Evolutionary conservation across 2,888 invertebrate genomes (phyloP), one percentile per base, ranked within the genome.

Genomic region (Cosmorhoe ocellata): DNA sequence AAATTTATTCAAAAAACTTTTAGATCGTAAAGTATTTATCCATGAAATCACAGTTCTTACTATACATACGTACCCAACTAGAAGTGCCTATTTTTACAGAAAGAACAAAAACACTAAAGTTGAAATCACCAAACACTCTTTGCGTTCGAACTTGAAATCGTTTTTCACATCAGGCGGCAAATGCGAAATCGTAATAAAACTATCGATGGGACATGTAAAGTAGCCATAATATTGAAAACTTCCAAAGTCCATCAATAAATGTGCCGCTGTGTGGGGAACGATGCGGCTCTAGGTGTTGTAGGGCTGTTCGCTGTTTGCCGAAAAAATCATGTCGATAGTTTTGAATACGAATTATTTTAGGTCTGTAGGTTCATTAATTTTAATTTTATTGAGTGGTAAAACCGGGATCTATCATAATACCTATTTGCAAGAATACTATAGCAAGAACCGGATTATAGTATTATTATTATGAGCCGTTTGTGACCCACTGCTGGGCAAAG

Each of bases 181-280:
- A 90, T 90, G 89, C 80, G 83, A 89, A 88, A 86, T 88, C 81
- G 89, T 89, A 90, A 90, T 90, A 90, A 90, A 90, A 87, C 81
- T 85, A 81, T 81, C 81, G 81, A 71, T 76, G 77, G 77, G 74
- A 81, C 84, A 89, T 89, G 90, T 89, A 90, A 89, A 89, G 84
- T 84, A 88, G 82, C 84, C 81, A 88, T 90, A 86, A 89, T 87
- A 87, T 85, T 89, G 89, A 86, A 90, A 89, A 89, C 80, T 90
- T 87, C 84, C 82, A 87, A 88, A 88, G 84, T 84, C 87, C 89
- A 88, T 88, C 90, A 89, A 90, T 89, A 90, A 90, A 85, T 82
- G 85, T 82, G 81, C 67, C 80, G 77, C 76, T 76, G 82, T 75
- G 76, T 79, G 80, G 88, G 85, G 86, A 79, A 76, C 71, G 74